Evolutionary conservation across 2,888 invertebrate species (phyloP).

Genomic region (Lithophane socia): DNA sequence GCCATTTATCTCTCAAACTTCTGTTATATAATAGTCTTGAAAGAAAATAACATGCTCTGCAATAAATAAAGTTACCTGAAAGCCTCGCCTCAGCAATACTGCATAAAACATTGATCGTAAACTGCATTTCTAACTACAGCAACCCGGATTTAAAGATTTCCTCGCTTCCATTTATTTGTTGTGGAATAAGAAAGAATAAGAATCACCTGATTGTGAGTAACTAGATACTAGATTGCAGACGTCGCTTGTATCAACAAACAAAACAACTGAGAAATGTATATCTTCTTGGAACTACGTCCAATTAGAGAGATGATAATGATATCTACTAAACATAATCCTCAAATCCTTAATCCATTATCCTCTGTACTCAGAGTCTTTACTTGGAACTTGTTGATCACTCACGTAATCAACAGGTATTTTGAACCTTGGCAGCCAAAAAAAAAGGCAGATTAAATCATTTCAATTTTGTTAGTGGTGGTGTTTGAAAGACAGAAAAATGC

Average conservation of each 20-base stretch:
- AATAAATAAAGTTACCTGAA: conserved; percentile 7
- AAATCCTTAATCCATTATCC: background rate
- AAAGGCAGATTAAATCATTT: background rate
- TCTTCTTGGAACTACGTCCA: conserved; percentile 11
- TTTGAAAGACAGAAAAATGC: too few relatives aligned
- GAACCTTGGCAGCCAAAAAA: background rate
- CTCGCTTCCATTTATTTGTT: conserved; percentile 13
- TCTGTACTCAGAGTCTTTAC: background rate
- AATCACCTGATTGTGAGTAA: conserved; percentile 31
- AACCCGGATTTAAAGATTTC: conserved; percentile 27
- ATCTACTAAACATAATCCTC: background rate
- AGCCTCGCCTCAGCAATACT: conserved; percentile 8
- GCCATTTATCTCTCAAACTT: background rate
- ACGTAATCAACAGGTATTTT: background rate
- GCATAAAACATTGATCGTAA: conserved; percentile 21
- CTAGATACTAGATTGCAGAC: conserved; percentile 25
- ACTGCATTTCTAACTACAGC: conserved; percentile 11
- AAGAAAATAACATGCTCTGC: background rate
- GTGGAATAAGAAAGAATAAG: conserved; percentile 12
- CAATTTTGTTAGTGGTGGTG: background rate
- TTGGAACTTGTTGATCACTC: background rate
- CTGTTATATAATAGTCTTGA: background rate
- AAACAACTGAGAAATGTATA: conserved; percentile 18
- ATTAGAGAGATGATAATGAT: background rate
- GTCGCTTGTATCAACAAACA: conserved; percentile 24